Percentiles rank a stretch among this genome's conserved stretches.
These are phyloP conservation scores for Eupithecia exiguata DNA, from an alignment of 2,888 invertebrate genomes.

Conservation along the genomic window DNA sequence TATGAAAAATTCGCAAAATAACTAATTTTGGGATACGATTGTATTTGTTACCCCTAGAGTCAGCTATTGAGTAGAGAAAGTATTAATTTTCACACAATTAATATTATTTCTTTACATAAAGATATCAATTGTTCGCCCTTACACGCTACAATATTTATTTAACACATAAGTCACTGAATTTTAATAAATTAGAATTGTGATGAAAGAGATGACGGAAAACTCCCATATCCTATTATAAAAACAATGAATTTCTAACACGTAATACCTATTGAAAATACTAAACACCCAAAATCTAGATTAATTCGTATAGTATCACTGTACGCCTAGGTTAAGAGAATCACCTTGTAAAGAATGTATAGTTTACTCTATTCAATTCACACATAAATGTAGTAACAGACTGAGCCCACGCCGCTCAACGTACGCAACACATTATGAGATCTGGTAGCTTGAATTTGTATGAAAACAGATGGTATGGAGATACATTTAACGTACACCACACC, in stretches of 20 bases:
- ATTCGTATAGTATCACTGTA: conserved; percentile 4
- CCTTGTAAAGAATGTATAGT: background rate
- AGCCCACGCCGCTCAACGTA: background rate
- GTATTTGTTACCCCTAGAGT: background rate
- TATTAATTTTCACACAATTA: background rate
- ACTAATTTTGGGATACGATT: background rate
- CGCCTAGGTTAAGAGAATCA: background rate
- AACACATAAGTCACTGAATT: conserved; percentile 64
- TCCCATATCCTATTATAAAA: conserved; percentile 16
- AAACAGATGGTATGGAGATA: background rate
- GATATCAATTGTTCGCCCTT: conserved; percentile 36
- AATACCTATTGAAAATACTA: conserved; percentile 1
- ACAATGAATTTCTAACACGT: background rate
- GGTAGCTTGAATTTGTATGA: background rate
- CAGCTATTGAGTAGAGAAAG: background rate
- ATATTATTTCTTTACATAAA: background rate
- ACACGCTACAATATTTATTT: conserved; percentile 24
- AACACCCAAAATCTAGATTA: conserved; percentile 6
- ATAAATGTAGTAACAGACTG: background rate
- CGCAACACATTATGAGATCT: background rate
- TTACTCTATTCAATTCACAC: background rate
- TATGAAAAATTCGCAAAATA: background rate
- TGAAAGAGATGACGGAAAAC: conserved; percentile 50
- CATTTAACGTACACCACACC: background rate
- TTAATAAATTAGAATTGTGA: conserved; percentile 59